Evolutionary conservation across 2,797 vertebrate species (phyloP).

Genomic region (Gallinago solitaria): DNA sequence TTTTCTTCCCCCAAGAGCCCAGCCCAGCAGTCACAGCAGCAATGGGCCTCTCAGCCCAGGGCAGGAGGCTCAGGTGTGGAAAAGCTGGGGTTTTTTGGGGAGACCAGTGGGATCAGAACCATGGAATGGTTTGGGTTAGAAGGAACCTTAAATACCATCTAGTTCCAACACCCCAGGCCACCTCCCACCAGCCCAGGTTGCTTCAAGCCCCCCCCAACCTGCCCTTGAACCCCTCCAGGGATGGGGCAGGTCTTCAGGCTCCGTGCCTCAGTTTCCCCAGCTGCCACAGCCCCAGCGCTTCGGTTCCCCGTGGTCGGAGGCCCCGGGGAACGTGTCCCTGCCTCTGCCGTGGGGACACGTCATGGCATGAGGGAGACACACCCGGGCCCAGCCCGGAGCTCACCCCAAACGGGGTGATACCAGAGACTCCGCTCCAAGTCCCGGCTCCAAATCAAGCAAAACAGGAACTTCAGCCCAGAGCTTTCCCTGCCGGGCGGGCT

Average conservation of each 20-base stretch:
- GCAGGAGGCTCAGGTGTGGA: too few species aligned
- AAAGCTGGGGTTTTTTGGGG: too few species aligned
- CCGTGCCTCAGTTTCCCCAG: neutral
- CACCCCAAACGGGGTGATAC: neutral
- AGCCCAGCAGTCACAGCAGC: too few species aligned
- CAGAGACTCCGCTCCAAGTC: neutral
- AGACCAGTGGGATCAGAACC: too few species aligned
- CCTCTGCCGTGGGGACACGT: rapidly evolving
- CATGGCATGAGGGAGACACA: neutral
- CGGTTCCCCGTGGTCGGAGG: neutral
- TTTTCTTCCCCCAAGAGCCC: too few species aligned
- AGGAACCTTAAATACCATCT: too few species aligned
- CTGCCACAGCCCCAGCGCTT: rapidly evolving
- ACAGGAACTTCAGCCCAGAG: neutral
- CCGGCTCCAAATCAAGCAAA: neutral
- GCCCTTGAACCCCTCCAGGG: neutral
- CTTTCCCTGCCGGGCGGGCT: neutral
- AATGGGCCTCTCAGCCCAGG: too few species aligned
- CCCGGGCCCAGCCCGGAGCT: neutral
- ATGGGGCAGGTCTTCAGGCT: neutral
- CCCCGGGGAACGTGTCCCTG: neutral
- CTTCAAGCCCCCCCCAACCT: neutral
- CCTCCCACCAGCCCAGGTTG: too few species aligned
- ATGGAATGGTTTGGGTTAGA: too few species aligned
- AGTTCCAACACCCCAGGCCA: too few species aligned